Evolutionary conservation across 1,140 invertebrate species (phyloP), one percentile per base, ranked within the genome.

Genomic region (Megalonaias nervosa): DNA sequence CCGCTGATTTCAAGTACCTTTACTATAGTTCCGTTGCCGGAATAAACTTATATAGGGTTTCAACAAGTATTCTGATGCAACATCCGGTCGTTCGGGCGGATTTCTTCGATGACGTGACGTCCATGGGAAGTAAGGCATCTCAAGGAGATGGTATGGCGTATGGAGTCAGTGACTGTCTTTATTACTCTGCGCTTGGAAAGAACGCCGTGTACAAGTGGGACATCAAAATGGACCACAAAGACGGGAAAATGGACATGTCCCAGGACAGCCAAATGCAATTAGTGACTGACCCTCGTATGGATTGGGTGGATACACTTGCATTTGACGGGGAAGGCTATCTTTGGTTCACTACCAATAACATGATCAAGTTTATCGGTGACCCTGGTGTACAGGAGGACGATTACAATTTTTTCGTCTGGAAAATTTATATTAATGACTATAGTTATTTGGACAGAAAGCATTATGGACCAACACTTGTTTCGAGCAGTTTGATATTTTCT

Each of bases 1-100:
- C 80, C 13, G 67, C 81, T 1, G 75, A 79, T 61, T 84, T 80
- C 55, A 56, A 69, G 23, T 82, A 80, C 68, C 61, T 81, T 6
- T 85, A 83, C 71, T 84, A 81, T 73, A 75, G 68, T 17, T 68
- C 74, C 5, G 65, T 84, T 1, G 74, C 77, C 3, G 76, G 79
- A 15, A 69, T 70, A 1, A 77, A 64, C 16, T 26, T 84, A n/a
- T 81, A 77, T 58, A 74, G 81, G 67, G 80, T 84, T 26, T 67
- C 79, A 12, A 82, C 82, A 14, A 74, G 73, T 6, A 76, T 82
- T 26, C 65, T 84, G 66, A 75, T 61, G 61, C 75, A 66, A 56
- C 21, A 64, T 14, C 21, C 48, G 17, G 66, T 68, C 23, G 23
- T 59, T 23, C 31, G 55, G 55, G 58, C 38, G 21, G 75, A 71